Evolutionary conservation across 2,797 vertebrate species (phyloP), one percentile per base, ranked within the genome.

Genomic region (Pteropus rufus): DNA sequence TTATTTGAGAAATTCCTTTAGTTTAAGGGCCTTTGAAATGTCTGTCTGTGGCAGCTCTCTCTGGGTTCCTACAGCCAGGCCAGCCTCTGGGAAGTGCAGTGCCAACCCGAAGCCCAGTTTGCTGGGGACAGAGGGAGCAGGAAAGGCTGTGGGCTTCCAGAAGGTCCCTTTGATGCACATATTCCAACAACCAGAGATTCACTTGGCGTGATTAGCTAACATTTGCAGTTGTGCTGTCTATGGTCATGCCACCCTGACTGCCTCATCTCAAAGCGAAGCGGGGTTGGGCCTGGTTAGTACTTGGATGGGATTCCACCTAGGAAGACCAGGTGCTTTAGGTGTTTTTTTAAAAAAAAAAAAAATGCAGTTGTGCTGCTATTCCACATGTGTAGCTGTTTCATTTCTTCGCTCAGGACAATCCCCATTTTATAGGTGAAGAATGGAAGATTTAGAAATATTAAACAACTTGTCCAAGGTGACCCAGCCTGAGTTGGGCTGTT

Each of bases 191-290:
- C 56, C 12, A 14, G 54, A 18, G 19, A 39, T 2, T 36, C 31
- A 7, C 58, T 60, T 0, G 2, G 41, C 0, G 1, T 14, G 31
- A 14, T 8, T 7, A 14, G 12, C 24, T 14, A 0, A 29, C 29
- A 0, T 15, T 15, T n/a, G 52, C 3, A 29, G 36, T 29, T 4
- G 14, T 15, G 21, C 56, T 80, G 11, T 5, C 46, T 49, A 49
- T 49, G 46, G 46, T 49, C 46, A 49, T 16, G 15, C 46, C 46
- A 49, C 46, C 46, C 46, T 49, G 15, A 49, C 46, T 4, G 14
- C 46, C 46, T 49, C 46, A 49, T 49, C 46, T 16, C 1, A 4
- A 49, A 49, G 46, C 46, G 1, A 16, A 5, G 46, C 46, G 16
- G 46, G 3, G 46, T 49, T 49, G 46, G 46, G 46, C 46, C 15